Evolutionary conservation across 2,113 vertebrate genomes (phyloP).

Genomic region (Tupaia tana): DNA sequence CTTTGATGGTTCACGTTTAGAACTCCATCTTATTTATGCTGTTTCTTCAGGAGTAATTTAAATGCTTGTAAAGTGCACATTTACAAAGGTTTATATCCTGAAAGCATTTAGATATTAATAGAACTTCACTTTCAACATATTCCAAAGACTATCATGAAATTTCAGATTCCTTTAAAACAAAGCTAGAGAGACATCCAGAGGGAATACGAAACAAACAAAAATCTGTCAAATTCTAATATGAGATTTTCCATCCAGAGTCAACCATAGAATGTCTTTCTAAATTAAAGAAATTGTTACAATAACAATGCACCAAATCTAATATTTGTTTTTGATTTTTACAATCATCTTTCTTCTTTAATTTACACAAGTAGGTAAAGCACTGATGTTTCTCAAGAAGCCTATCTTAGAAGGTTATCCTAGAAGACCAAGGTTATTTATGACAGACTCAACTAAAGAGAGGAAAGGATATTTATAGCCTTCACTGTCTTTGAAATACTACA

Average conservation of each 20-base stretch:
- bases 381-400: not conserved
- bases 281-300: not conserved
- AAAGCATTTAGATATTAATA: slow-evolving; percentile 72
- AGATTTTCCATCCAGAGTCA: slow-evolving; percentile 11
- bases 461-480: not conserved
- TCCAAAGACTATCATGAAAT: slow-evolving; percentile 52
- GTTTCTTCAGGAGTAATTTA: not conserved
- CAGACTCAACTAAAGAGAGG: not conserved
- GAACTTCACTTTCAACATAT: slow-evolving; percentile 28
- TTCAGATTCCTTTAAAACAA: slow-evolving; percentile 55
- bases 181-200: slow-evolving; percentile 33
- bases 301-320: slow-evolving; percentile 7
- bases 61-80: not conserved
- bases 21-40: not conserved
- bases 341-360: not conserved
- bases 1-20: not conserved
- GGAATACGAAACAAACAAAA: slow-evolving; percentile 55
- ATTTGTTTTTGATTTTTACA: slow-evolving; percentile 12
- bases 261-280: slow-evolving; percentile 51
- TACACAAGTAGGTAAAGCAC: not conserved
- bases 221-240: slow-evolving; percentile 53
- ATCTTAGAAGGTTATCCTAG: not conserved
- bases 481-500: not conserved
- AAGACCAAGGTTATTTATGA: not conserved
- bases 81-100: slow-evolving; percentile 52